Evolutionary conservation across 2,113 vertebrate species (phyloP).

Genomic region (Pseudonaja textilis): DNA sequence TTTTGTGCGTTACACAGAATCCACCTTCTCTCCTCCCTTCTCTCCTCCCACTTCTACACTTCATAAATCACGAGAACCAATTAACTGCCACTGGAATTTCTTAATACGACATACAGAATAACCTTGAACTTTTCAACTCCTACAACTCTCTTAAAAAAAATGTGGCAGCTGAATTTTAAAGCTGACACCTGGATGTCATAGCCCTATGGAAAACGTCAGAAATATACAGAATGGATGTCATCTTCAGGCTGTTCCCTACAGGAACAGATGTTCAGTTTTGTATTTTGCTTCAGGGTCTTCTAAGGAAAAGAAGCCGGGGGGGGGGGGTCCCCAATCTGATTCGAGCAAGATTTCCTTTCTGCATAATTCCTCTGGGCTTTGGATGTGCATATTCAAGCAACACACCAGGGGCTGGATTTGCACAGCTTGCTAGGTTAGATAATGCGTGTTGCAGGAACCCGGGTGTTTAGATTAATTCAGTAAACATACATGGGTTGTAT

Average conservation of each 20-base stretch:
- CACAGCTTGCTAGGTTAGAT: not conserved
- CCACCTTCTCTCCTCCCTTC: too few species aligned
- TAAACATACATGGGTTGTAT: not conserved
- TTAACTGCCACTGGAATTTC: too few species aligned
- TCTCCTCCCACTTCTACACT: too few species aligned
- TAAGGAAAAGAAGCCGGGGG: not conserved
- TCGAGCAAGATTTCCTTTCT: not conserved
- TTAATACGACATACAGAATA: too few species aligned
- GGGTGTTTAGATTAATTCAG: not conserved
- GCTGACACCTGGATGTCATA: not conserved
- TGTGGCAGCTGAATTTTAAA: too few species aligned
- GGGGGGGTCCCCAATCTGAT: not conserved
- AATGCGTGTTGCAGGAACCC: not conserved
- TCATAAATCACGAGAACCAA: too few species aligned
- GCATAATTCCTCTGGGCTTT: not conserved
- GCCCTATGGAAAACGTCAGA: not conserved
- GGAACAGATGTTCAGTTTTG: not conserved
- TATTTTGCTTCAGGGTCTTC: not conserved
- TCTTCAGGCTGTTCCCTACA: not conserved
- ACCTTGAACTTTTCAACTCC: too few species aligned
- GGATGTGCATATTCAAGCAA: not conserved
- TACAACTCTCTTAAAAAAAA: too few species aligned
- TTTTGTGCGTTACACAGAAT: too few species aligned
- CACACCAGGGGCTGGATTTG: not conserved
- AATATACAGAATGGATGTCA: not conserved